Conservation (phyloP, 1,140 invertebrate genomes). For the Calephelis nemesis region DNA sequence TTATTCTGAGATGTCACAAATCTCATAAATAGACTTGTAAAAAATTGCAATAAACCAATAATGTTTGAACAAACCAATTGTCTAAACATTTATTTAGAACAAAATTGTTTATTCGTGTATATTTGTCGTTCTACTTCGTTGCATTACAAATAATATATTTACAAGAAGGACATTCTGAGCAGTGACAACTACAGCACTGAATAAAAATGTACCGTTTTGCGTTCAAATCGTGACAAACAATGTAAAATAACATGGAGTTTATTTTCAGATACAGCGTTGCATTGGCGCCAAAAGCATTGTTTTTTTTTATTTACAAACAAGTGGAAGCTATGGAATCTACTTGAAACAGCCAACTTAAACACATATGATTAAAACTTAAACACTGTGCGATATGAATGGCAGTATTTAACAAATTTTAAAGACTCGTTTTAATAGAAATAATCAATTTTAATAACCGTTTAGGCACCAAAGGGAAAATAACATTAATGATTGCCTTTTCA, state of each 20-base stretch:
- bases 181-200: constrained; percentile 12
- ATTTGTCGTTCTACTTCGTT: not conserved
- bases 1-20: too few species aligned
- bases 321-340: not conserved
- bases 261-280: constrained; percentile 9
- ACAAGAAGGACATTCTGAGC: constrained; percentile 5
- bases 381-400: too few species aligned
- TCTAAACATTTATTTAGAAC: not conserved
- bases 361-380: too few species aligned
- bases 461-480: too few species aligned
- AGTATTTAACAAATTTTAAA: too few species aligned
- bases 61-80: not conserved
- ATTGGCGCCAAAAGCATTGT: constrained; percentile 17
- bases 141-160: constrained; percentile 1
- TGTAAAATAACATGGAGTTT: constrained; percentile 15
- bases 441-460: too few species aligned
- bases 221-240: constrained; percentile 19
- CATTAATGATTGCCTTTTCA: too few species aligned
- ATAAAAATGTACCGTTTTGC: constrained; percentile 4
- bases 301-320: constrained; percentile 2
- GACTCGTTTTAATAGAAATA: too few species aligned
- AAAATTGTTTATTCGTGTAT: not conserved
- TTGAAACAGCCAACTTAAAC: not conserved
- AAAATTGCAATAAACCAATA: not conserved
- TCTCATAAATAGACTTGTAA: too few species aligned